Evolutionary conservation across 1,140 invertebrate genomes (phyloP).

Genomic region (Lordiphosa clarofinis): DNA sequence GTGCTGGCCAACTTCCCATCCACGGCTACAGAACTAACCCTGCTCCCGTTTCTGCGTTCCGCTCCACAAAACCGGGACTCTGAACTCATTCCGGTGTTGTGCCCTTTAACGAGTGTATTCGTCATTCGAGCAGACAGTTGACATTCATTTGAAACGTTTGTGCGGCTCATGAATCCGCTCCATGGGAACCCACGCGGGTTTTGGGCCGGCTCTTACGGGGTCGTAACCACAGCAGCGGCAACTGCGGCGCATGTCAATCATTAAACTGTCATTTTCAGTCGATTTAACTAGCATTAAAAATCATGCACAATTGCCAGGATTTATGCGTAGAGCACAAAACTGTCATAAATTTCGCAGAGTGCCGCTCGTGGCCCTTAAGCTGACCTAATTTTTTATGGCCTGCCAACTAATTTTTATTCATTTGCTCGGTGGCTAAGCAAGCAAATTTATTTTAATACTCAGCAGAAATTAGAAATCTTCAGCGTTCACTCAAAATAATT

Average conservation of each 20-base stretch:
- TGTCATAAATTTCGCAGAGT: slow-evolving; percentile 69
- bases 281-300: slow-evolving; percentile 78
- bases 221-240: slow-evolving; percentile 47
- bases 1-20: slow-evolving; percentile 42
- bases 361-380: slow-evolving; percentile 42
- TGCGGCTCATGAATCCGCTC: slow-evolving; percentile 39
- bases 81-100: slow-evolving; percentile 66
- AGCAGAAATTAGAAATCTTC: slow-evolving; percentile 1
- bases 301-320: slow-evolving; percentile 74
- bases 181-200: slow-evolving; percentile 29
- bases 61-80: slow-evolving; percentile 53
- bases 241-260: slow-evolving; percentile 69
- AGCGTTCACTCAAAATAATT: slow-evolving; percentile 10
- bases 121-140: slow-evolving; percentile 71
- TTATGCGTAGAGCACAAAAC: slow-evolving; percentile 67
- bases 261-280: slow-evolving; percentile 78
- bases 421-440: slow-evolving; percentile 52
- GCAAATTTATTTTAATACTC: slow-evolving; percentile 61
- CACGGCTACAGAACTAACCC: slow-evolving; percentile 9
- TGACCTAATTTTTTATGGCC: slow-evolving; percentile 72
- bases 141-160: slow-evolving; percentile 64
- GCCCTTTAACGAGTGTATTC: slow-evolving; percentile 75
- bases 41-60: slow-evolving; percentile 31
- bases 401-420: slow-evolving; percentile 76
- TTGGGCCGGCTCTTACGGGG: slow-evolving; percentile 15